Evolutionary conservation across 1,140 invertebrate species (phyloP).

Genomic region (Hycleus phaleratus): DNA sequence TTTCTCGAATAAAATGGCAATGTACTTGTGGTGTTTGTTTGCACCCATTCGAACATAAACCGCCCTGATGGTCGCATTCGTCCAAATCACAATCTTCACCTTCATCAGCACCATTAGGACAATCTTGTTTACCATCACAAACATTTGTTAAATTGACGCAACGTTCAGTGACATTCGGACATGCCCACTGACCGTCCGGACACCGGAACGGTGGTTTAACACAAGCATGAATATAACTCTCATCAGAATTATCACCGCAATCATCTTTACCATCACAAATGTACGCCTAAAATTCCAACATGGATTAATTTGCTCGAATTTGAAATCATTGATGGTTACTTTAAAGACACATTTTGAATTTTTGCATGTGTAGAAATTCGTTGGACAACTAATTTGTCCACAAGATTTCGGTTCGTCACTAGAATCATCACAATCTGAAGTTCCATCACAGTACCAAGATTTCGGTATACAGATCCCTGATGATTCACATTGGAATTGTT

Average conservation of each 20-base stretch:
- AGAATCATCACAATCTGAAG: constrained; percentile 84
- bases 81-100: constrained; percentile 74
- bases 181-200: constrained; percentile 70
- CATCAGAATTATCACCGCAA: constrained; percentile 91
- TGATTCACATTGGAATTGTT: constrained; percentile 80
- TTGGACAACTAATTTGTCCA: constrained; percentile 64
- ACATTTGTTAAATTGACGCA: constrained; percentile 74
- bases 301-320: too few relatives aligned
- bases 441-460: constrained; percentile 91
- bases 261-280: constrained; percentile 95
- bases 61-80: constrained; percentile 61
- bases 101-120: constrained; percentile 88
- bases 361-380: constrained; percentile 76
- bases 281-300: constrained; percentile 51
- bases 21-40: constrained; percentile 71
- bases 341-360: constrained; percentile 89
- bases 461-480: constrained; percentile 88
- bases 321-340: constrained; percentile 12
- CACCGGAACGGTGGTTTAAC: constrained; percentile 69
- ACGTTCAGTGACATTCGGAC: constrained; percentile 66
- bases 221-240: constrained; percentile 70
- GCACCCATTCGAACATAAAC: constrained; percentile 79
- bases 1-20: too few relatives aligned
- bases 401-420: constrained; percentile 85
- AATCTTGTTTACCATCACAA: constrained; percentile 79